These are phyloP conservation scores for Taenaris catops DNA, from an alignment of 2,888 invertebrate genomes.

Conservation along the genomic window DNA sequence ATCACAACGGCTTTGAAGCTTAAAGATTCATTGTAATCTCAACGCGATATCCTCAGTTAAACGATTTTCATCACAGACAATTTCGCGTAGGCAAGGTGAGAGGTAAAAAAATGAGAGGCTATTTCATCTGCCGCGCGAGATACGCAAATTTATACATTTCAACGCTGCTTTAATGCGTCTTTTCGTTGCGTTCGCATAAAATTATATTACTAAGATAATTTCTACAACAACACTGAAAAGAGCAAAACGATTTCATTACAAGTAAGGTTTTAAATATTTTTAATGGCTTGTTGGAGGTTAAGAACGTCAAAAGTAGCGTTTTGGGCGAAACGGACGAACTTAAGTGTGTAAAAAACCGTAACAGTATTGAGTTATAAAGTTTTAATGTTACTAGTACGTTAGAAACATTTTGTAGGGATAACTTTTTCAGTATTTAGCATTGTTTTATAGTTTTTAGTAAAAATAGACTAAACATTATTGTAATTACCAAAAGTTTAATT, in stretches of 20 bases:
- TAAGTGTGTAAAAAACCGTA: too few relatives aligned
- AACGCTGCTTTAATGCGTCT: conserved; percentile 23
- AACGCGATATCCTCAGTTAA: conserved; percentile 27
- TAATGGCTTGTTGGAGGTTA: conserved; percentile 16
- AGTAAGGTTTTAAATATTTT: conserved; percentile 17
- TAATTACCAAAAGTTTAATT: too few relatives aligned
- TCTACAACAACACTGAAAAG: conserved; percentile 21
- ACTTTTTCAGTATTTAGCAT: too few relatives aligned
- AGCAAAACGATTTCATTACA: conserved; percentile 19
- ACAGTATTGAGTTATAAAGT: too few relatives aligned
- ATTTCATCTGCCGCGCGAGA: conserved; percentile 26
- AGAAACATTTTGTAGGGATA: too few relatives aligned
- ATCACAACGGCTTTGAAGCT: conserved; percentile 18
- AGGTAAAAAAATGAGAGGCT: conserved; percentile 28
- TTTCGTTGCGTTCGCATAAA: conserved; percentile 24
- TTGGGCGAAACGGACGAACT: conserved; percentile 12
- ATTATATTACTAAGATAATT: conserved; percentile 23
- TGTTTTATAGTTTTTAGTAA: too few relatives aligned
- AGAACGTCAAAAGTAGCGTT: conserved; percentile 14
- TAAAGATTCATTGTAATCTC: conserved; percentile 23
- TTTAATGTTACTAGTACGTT: too few relatives aligned
- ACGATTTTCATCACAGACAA: conserved; percentile 23
- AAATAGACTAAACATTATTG: too few relatives aligned
- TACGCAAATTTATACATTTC: conserved; percentile 29
- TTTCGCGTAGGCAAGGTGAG: conserved; percentile 23